A percentile compares a stretch with the other conserved stretches of the same genome.
These are phyloP conservation scores for Watsonalla cultraria DNA, from an alignment of 2,888 invertebrate species.

Conservation along the genomic window DNA sequence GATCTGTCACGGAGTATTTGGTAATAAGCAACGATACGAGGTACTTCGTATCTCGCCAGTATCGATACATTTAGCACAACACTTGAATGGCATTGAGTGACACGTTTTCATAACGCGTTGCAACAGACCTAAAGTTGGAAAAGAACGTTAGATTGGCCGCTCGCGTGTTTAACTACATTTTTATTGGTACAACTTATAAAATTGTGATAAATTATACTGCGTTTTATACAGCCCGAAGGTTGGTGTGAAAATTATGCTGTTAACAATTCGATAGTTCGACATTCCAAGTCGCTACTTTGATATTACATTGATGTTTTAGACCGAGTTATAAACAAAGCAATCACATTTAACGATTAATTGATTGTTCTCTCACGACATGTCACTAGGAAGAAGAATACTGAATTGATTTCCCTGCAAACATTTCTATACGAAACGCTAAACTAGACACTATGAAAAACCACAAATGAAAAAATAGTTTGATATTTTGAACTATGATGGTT, in stretches of 20 bases:
- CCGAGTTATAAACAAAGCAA: too few species aligned
- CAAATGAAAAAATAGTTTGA: too few species aligned
- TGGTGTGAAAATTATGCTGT: neutral
- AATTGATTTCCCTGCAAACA: too few species aligned
- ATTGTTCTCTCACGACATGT: too few species aligned
- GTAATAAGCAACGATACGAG: conserved; percentile 18
- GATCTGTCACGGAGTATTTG: conserved; percentile 18
- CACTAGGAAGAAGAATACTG: too few species aligned
- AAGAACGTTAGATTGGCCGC: neutral
- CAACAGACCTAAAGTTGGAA: neutral
- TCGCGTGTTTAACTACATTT: neutral
- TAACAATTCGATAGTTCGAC: neutral
- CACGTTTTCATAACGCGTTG: conserved; percentile 14
- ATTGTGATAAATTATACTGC: neutral
- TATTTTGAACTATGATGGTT: too few species aligned
- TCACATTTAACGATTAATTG: too few species aligned
- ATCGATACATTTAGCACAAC: conserved; percentile 12
- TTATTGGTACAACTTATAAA: neutral
- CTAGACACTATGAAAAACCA: too few species aligned
- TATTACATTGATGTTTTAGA: too few species aligned
- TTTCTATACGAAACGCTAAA: too few species aligned
- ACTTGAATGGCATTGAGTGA: conserved; percentile 12
- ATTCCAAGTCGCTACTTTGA: neutral
- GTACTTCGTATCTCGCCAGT: conserved; percentile 4
- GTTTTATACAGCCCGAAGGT: neutral